phyloP scores from a whole-genome alignment of 2,888 invertebrate genomes.

The Plebejus anna region DNA sequence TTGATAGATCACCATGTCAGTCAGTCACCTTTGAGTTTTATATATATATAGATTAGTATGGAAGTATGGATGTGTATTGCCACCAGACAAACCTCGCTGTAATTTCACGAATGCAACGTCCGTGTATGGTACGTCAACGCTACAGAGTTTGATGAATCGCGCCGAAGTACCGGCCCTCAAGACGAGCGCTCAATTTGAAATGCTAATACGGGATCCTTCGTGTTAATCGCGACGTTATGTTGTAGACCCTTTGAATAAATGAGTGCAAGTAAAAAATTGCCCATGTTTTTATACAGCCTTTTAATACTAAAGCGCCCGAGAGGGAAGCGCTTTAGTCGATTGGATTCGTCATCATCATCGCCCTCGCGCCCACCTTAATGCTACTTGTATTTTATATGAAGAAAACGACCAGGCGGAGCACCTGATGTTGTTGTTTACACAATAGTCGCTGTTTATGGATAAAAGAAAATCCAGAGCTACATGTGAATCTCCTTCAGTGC shows the following conservation, averaged over 20 bases:
- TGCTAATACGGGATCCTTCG: slow-evolving; percentile 57
- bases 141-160: slow-evolving; percentile 26
- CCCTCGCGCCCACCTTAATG: neutral
- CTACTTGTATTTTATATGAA: neutral
- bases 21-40: no score
- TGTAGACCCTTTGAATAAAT: slow-evolving; percentile 36
- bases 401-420: no score
- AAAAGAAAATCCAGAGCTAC: no score
- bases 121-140: neutral
- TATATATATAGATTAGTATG: no score
- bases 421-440: no score
- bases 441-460: no score
- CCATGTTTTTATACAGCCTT: slow-evolving; percentile 23
- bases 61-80: no score
- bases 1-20: no score
- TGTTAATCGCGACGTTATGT: slow-evolving; percentile 35
- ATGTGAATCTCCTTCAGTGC: no score
- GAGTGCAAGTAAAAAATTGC: slow-evolving; percentile 31
- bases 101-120: neutral
- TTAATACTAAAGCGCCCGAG: neutral
- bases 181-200: slow-evolving; percentile 48
- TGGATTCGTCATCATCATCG: neutral
- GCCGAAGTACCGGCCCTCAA: slow-evolving; percentile 31
- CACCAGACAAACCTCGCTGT: no score
- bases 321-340: slow-evolving; percentile 1